phyloP scores from a whole-genome alignment of 2,113 vertebrate genomes.

The Dasypus novemcinctus region DNA sequence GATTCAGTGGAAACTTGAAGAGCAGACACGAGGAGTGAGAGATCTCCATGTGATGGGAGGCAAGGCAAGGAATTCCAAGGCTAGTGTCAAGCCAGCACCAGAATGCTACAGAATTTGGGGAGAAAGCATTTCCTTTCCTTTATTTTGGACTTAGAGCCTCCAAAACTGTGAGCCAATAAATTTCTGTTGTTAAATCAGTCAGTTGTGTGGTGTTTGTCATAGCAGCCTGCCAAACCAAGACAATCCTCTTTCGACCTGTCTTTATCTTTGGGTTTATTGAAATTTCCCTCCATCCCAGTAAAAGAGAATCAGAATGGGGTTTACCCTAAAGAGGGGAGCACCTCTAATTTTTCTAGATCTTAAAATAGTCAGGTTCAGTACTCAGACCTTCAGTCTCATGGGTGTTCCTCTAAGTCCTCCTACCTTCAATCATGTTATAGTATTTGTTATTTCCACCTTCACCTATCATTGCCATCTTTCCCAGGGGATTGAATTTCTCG shows the following conservation, averaged over 20 bases:
- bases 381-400: not conserved
- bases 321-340: not conserved
- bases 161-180: too few relatives aligned
- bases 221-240: too few relatives aligned
- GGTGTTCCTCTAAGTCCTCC: not conserved
- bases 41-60: too few relatives aligned
- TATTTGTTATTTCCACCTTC: not conserved
- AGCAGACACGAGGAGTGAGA: too few relatives aligned
- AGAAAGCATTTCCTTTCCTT: too few relatives aligned
- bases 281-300: not conserved
- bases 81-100: too few relatives aligned
- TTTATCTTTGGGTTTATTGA: slow-evolving; percentile 9
- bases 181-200: too few relatives aligned
- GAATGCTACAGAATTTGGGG: too few relatives aligned
- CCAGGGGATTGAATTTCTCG: not conserved
- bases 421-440: not conserved
- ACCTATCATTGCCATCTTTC: not conserved
- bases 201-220: too few relatives aligned
- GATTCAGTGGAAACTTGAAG: too few relatives aligned
- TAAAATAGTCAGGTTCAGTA: not conserved
- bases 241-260: not conserved
- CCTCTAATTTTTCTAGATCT: not conserved
- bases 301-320: slow-evolving; percentile 30
- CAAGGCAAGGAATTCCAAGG: too few relatives aligned
- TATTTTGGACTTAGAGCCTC: too few relatives aligned